phyloP scores from a whole-genome alignment of 2,113 vertebrate species.

The Phyllopteryx taeniolatus region DNA sequence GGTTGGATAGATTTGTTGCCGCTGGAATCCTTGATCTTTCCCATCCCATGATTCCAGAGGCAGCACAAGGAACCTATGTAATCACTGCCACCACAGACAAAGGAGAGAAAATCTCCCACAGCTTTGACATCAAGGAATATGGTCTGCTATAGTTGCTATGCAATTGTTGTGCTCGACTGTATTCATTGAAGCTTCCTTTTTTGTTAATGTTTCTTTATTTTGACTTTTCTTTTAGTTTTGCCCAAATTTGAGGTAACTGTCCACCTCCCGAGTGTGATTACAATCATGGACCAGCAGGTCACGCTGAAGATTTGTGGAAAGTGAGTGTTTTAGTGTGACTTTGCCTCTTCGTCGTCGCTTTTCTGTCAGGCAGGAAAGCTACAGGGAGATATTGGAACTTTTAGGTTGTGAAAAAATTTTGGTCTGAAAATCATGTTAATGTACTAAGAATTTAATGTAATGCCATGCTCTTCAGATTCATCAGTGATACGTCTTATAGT shows the following conservation, averaged over 20 bases:
- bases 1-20: constrained; percentile 52
- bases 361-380: not conserved
- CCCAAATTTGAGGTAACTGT: constrained; percentile 74
- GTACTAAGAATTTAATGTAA: too few species aligned
- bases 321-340: constrained; percentile 46
- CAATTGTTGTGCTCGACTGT: not conserved
- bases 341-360: not conserved
- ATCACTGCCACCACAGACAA: constrained; percentile 53
- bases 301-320: constrained; percentile 65
- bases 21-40: constrained; percentile 68
- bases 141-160: constrained; percentile 48
- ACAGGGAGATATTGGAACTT: not conserved
- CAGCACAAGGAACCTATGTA: constrained; percentile 52
- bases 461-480: too few species aligned
- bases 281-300: constrained; percentile 54
- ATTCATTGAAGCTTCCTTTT: not conserved
- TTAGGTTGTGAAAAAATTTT: not conserved
- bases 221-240: constrained; percentile 56
- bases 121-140: constrained; percentile 71
- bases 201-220: not conserved
- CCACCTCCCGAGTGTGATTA: constrained; percentile 58
- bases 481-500: too few species aligned
- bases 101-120: constrained; percentile 38
- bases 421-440: not conserved
- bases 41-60: constrained; percentile 57